These are phyloP conservation scores for Carabus problematicus DNA, from an alignment of 2,888 invertebrate genomes.

Conservation along the genomic window DNA sequence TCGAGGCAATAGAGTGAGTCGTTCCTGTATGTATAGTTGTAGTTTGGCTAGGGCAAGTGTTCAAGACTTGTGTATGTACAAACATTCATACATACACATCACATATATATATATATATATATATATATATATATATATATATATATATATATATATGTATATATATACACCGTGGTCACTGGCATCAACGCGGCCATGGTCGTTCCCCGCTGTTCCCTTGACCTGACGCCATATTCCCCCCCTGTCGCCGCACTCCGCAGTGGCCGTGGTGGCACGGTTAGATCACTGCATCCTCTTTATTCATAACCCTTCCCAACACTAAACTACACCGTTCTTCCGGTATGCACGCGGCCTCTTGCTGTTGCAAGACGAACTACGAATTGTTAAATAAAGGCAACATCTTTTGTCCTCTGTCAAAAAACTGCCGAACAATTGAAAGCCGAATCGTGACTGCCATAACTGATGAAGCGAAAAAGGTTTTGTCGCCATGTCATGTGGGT, in stretches of 20 bases:
- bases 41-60: slow-evolving; percentile 34
- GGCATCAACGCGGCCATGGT: slow-evolving; percentile 15
- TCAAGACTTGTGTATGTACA: slow-evolving; percentile 20
- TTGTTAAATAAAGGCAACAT: slow-evolving; percentile 34
- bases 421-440: slow-evolving; percentile 35
- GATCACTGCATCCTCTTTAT: slow-evolving; percentile 46
- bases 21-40: neutral
- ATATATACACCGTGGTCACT: slow-evolving; percentile 23
- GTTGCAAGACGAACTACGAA: slow-evolving; percentile 11
- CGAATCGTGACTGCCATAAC: slow-evolving; percentile 34
- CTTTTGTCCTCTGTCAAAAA: slow-evolving; percentile 20
- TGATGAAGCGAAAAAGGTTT: slow-evolving; percentile 31
- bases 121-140: slow-evolving; percentile 2
- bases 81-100: neutral
- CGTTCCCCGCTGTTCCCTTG: slow-evolving; percentile 1
- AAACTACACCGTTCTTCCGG: slow-evolving; percentile 48
- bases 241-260: slow-evolving; percentile 24
- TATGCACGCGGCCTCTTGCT: slow-evolving; percentile 42
- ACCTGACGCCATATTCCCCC: slow-evolving; percentile 9
- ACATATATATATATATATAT: slow-evolving; percentile 2
- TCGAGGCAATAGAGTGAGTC: slow-evolving; percentile 14
- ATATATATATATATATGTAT: neutral
- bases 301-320: slow-evolving; percentile 50
- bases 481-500: slow-evolving; percentile 24
- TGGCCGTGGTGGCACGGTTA: slow-evolving; percentile 19